These are phyloP conservation scores for Tricholaema leucomelas DNA, from an alignment of 2,113 vertebrate genomes.

Conservation along the genomic window DNA sequence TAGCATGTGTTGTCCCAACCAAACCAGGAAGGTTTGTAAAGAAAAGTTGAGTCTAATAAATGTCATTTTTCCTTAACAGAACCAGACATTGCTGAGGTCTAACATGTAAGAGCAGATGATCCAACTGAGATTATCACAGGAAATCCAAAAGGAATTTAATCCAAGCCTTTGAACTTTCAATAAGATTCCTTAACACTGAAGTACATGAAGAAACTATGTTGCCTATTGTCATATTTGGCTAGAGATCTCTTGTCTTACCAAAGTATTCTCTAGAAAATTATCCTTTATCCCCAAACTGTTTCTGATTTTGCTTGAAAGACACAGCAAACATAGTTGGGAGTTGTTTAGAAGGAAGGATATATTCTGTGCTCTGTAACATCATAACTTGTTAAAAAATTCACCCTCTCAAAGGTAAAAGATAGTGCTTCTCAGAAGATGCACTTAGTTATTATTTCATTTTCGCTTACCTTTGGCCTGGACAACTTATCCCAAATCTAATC, in stretches of 20 bases:
- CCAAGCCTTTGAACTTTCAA: constrained; percentile 48
- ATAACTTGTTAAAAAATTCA: neutral
- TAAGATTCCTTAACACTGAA: constrained; percentile 42
- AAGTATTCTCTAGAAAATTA: neutral
- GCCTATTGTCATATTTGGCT: constrained; percentile 45
- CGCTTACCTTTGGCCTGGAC: neutral
- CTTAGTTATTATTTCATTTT: neutral
- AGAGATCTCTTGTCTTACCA: neutral
- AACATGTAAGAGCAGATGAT: constrained; percentile 47
- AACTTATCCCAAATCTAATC: neutral
- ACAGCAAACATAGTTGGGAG: neutral
- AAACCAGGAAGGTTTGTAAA: constrained; percentile 3
- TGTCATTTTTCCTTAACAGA: constrained; percentile 39
- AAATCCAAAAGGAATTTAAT: constrained; percentile 59
- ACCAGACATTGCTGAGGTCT: constrained; percentile 23
- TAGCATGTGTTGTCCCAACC: neutral
- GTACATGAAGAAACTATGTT: constrained; percentile 8
- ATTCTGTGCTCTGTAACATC: neutral
- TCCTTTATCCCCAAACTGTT: neutral
- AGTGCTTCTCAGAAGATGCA: neutral
- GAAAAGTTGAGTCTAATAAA: constrained; percentile 37
- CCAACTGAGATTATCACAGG: constrained; percentile 61
- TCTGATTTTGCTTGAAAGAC: constrained; percentile 5
- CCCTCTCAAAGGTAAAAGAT: neutral
- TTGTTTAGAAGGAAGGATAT: neutral